These are phyloP conservation scores for Andinoacara biseriatus DNA, from an alignment of 2,113 vertebrate species.

Conservation along the genomic window DNA sequence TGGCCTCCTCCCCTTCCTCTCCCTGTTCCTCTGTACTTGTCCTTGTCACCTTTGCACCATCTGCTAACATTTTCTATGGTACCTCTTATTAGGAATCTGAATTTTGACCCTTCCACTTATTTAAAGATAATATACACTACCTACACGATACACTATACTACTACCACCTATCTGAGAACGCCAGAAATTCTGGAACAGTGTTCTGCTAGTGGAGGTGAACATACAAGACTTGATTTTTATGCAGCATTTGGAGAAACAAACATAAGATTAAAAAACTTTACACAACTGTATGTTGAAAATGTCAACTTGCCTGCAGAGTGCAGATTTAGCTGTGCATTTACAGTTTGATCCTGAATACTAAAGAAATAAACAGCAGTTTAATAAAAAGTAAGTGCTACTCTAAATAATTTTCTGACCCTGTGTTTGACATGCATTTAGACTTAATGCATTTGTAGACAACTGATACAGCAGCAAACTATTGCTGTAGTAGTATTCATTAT, in stretches of 20 bases:
- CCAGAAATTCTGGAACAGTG: too few species aligned
- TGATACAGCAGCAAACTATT: not conserved
- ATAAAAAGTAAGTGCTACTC: not conserved
- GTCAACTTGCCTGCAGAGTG: not conserved
- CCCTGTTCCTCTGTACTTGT: not conserved
- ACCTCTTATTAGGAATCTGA: not conserved
- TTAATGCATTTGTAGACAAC: not conserved
- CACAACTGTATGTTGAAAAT: not conserved
- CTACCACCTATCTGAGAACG: not conserved
- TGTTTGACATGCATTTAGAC: too few species aligned
- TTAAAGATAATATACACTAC: not conserved
- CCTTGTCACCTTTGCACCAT: not conserved
- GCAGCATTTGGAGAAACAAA: not conserved
- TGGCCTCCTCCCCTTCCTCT: slow-evolving; percentile 1
- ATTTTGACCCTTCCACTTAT: not conserved
- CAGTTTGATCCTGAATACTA: not conserved
- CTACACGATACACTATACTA: too few species aligned
- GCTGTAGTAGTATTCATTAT: not conserved
- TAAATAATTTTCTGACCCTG: not conserved
- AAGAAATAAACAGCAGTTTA: too few species aligned
- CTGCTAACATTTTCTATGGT: not conserved
- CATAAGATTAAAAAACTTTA: not conserved
- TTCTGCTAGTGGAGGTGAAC: too few species aligned
- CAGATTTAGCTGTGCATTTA: not conserved
- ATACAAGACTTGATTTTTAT: not conserved